A percentile compares a stretch with the other conserved stretches of the same genome.
Evolutionary conservation across 2,888 invertebrate species (phyloP).

Genomic region (Pandemis cinnamomeana): DNA sequence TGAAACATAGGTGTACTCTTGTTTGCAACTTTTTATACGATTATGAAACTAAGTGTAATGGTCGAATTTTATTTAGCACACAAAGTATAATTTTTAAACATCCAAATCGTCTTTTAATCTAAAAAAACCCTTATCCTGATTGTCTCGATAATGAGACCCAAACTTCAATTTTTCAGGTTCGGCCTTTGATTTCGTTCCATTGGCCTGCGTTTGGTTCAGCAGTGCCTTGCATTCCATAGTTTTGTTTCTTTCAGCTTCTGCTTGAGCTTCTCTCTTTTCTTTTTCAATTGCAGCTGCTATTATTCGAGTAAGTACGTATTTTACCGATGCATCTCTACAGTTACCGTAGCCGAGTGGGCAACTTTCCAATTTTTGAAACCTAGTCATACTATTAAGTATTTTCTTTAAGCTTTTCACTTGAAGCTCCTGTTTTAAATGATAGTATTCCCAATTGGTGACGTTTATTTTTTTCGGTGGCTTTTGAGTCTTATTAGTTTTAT

Average conservation of each 20-base stretch:
- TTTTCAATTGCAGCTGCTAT: slow-evolving; percentile 4
- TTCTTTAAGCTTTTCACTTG: slow-evolving; percentile 41
- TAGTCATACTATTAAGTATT: slow-evolving; percentile 46
- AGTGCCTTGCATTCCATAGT: background rate
- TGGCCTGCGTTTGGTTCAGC: background rate
- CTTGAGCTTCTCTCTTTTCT: background rate
- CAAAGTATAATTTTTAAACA: no score
- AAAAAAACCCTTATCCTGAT: no score
- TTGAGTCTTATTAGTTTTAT: background rate
- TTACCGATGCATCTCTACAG: background rate
- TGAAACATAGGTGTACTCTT: no score
- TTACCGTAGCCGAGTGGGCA: slow-evolving; percentile 49
- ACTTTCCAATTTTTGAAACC: slow-evolving; percentile 45
- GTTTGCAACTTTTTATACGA: background rate
- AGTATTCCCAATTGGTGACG: slow-evolving; percentile 51
- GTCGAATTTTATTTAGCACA: no score
- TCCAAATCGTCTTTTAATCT: background rate
- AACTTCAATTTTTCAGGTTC: background rate
- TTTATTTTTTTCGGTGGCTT: slow-evolving; percentile 27
- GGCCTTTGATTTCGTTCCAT: background rate
- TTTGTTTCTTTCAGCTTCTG: background rate
- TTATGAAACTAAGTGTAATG: background rate
- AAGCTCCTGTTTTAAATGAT: slow-evolving; percentile 47
- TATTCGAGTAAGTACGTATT: slow-evolving; percentile 13
- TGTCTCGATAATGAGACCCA: background rate